phyloP scores from a whole-genome alignment of 1,140 invertebrate genomes.

The Notospermus geniculatus region DNA sequence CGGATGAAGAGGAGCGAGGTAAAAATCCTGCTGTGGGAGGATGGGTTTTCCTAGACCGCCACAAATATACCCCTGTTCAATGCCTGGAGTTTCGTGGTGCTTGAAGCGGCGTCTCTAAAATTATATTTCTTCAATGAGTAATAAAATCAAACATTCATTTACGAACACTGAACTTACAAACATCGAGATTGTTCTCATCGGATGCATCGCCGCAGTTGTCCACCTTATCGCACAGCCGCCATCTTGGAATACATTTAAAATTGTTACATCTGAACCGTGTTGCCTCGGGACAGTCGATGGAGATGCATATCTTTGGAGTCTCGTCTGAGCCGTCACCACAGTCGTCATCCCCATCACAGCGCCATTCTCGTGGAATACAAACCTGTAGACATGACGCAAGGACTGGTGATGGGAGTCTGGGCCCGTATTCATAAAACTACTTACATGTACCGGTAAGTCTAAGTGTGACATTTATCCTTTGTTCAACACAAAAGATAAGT shows the following conservation, averaged over 20 bases:
- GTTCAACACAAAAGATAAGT: too few relatives aligned
- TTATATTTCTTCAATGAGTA: too few relatives aligned
- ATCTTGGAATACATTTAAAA: slow-evolving; percentile 77
- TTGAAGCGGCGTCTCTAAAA: too few relatives aligned
- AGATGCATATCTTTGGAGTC: slow-evolving; percentile 81
- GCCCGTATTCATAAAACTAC: too few relatives aligned
- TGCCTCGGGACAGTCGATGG: slow-evolving; percentile 62
- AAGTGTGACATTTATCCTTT: too few relatives aligned
- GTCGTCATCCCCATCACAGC: slow-evolving; percentile 70
- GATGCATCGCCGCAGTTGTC: slow-evolving; percentile 88
- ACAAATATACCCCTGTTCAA: too few relatives aligned
- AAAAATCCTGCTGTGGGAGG: too few relatives aligned
- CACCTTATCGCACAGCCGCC: slow-evolving; percentile 77
- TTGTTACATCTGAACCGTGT: slow-evolving; percentile 56
- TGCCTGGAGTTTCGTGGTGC: too few relatives aligned
- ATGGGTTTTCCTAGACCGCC: too few relatives aligned
- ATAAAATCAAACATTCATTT: not conserved
- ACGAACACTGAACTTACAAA: slow-evolving; percentile 22
- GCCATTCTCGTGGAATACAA: slow-evolving; percentile 42
- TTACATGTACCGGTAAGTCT: too few relatives aligned
- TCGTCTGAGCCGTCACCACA: slow-evolving; percentile 95
- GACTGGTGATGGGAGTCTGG: not conserved
- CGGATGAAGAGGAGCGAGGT: too few relatives aligned
- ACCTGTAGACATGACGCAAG: slow-evolving; percentile 27
- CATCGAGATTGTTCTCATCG: slow-evolving; percentile 70